Base-by-base conservation (phyloP, 1,140 invertebrate genomes). In the Spodoptera litura region DNA sequence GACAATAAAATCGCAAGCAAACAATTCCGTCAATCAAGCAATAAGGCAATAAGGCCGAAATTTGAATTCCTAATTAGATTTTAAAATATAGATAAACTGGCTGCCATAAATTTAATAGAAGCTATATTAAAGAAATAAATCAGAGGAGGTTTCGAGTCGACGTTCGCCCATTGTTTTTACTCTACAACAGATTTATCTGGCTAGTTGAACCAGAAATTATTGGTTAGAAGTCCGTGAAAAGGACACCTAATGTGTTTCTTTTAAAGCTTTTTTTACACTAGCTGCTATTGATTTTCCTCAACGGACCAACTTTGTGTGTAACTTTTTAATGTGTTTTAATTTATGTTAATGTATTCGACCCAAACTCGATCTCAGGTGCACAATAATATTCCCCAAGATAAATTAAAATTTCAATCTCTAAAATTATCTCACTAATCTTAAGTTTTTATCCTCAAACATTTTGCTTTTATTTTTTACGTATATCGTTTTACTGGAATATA, bases 161-260 rank as follows among this genome's bases (percentile, higher is more conserved):
- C 62, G 38, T n/a, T 56, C 71, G 71, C 25, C 71, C 56, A 59
- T 73, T 73, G 71, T 73, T 73, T 73, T 73, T 38, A 73, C 55
- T 73, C 71, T 61, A 58, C 72, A 75, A 75, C 72, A 75, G 56
- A 75, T 75, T 75, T 75, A 75, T 75, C 72, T 75, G 58, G 72
- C 72, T 59, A 75, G 58, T 53, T 75, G 58, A 75, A 75, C 72
- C 72, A 75, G 72, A 75, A 75, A 62, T 62, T 75, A 75, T 75
- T 75, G 72, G 56, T 52, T 52, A 75, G 72, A 62, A 44, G 15
- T 59, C 72, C 58, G 58, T 75, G 25, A 52, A 62, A 62, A 75
- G 72, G 58, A 62, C 58, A 75, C 58, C 58, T 59, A 72, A 72
- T 72, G 53, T 72, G 70, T 73, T 44, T 61, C 38, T 75, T 62